phyloP scores from a whole-genome alignment of 2,888 invertebrate species.

The Synanthedon myopaeformis region DNA sequence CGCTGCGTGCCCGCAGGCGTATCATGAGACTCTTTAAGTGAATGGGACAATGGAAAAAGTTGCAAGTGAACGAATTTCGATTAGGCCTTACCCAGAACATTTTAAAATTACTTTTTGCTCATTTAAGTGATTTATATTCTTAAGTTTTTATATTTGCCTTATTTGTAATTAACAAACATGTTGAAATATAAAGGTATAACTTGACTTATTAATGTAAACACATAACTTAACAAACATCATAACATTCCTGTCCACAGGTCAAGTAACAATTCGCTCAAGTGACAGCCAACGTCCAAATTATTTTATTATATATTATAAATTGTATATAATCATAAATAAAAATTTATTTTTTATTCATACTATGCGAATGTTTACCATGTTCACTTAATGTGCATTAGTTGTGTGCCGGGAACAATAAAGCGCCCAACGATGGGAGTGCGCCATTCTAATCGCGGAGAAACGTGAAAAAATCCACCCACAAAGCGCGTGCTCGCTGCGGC shows the following conservation, averaged over 20 bases:
- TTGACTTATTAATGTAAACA: too few relatives aligned
- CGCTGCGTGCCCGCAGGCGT: conserved; percentile 73
- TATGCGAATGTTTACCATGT: neutral
- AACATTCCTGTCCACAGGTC: too few relatives aligned
- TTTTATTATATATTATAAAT: too few relatives aligned
- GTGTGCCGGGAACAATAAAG: conserved; percentile 31
- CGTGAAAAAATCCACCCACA: conserved; percentile 65
- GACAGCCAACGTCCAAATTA: too few relatives aligned
- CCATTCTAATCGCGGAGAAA: conserved; percentile 55
- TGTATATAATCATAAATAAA: neutral
- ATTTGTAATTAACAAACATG: neutral
- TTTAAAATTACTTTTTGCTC: neutral
- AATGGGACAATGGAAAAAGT: conserved; percentile 35
- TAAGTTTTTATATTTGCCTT: neutral
- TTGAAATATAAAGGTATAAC: too few relatives aligned
- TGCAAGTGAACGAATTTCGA: conserved; percentile 31
- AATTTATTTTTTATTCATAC: neutral
- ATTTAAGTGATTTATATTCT: neutral
- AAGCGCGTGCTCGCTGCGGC: conserved; percentile 45
- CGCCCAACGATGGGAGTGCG: conserved; percentile 38
- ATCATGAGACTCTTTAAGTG: conserved; percentile 52
- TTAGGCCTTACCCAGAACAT: conserved; percentile 19
- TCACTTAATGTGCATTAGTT: neutral
- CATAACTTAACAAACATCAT: too few relatives aligned
- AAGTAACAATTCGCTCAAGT: too few relatives aligned